Base-by-base conservation (phyloP, 1,140 invertebrate species). In the Orchestia grillus region DNA sequence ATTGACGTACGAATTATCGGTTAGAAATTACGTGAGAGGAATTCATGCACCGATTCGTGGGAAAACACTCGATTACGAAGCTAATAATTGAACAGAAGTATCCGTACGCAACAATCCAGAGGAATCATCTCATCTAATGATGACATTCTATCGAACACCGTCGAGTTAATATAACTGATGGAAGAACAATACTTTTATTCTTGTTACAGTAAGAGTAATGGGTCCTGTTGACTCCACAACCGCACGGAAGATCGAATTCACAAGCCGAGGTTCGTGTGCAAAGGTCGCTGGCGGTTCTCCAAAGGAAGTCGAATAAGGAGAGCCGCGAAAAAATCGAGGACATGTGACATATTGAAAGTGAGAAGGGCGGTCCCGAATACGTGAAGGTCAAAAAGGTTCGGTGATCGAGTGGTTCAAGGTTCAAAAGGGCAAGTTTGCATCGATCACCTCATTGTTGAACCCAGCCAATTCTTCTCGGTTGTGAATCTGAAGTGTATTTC, bases 341-440 rank as follows among this genome's bases (percentile, higher is more conserved):
- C 92, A 47, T 94, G 92, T 45, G 92, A 44, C 92, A 44, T 94
- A 94, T 45, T 94, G 92, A 94, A 94, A 94, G 92, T 94, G 92
- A 94, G 92, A 94, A 94, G 92, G 44, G 92, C 47, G 43, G 44
- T 94, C 43, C 92, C 92, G 44, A 94, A 94, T 94, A 90, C 92
- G 43, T 94, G 92, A 42, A 94, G 92, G 92, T 94, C 92, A 47
- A 94, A 94, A 47, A 45, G 92, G 92, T 94, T 90, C 92, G 15
- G 92, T 94, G 92, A 94, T 94, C 92, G 92, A 94, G 92, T 47
- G 92, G 92, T 94, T 47, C 43, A 45, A 47, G 40, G 92, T 47
- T 94, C 92, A 94, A 94, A 40, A 94, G 92, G 92, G 41, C 92
- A 94, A 40, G 43, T 45, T 45, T 47, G 43, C 92, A 94, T 94